These are phyloP conservation scores for Thelaira solivaga DNA, from an alignment of 2,888 invertebrate genomes.

Conservation along the genomic window DNA sequence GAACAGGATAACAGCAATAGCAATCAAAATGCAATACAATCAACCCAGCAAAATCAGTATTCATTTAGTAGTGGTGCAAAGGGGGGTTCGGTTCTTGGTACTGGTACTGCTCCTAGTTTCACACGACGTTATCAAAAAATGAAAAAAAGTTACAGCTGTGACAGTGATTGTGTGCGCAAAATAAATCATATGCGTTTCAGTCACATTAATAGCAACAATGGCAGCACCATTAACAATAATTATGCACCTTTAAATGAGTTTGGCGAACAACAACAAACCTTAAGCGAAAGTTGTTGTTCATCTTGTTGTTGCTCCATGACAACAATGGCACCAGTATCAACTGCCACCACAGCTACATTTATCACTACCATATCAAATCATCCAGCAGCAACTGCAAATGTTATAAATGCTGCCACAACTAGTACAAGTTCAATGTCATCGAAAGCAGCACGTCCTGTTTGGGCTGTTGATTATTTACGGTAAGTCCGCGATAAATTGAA, in stretches of 20 bases:
- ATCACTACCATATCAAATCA: slow-evolving; percentile 73
- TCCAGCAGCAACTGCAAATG: slow-evolving; percentile 62
- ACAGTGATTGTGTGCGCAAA: slow-evolving; percentile 71
- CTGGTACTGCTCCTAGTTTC: background rate
- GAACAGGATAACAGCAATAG: slow-evolving; percentile 28
- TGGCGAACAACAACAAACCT: slow-evolving; percentile 33
- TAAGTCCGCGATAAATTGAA: slow-evolving; percentile 77
- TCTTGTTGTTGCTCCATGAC: slow-evolving; percentile 64
- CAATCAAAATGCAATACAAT: slow-evolving; percentile 23
- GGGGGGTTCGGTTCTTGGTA: no score
- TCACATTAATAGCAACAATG: slow-evolving; percentile 23
- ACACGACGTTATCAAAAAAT: slow-evolving; percentile 66
- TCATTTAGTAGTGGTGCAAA: slow-evolving; percentile 8
- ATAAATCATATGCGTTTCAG: slow-evolving; percentile 45
- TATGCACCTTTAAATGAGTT: slow-evolving; percentile 30
- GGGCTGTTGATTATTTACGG: slow-evolving; percentile 83
- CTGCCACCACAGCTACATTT: slow-evolving; percentile 67
- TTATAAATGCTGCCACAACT: slow-evolving; percentile 64
- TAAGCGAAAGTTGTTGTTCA: slow-evolving; percentile 63
- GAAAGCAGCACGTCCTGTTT: slow-evolving; percentile 78
- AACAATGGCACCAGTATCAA: slow-evolving; percentile 65
- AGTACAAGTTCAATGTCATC: slow-evolving; percentile 68
- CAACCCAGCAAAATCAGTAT: slow-evolving; percentile 23
- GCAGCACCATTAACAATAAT: slow-evolving; percentile 1
- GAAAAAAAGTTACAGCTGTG: slow-evolving; percentile 76